Base-by-base conservation (phyloP, 2,888 invertebrate species). In the Leptarthrus brevirostris region DNA sequence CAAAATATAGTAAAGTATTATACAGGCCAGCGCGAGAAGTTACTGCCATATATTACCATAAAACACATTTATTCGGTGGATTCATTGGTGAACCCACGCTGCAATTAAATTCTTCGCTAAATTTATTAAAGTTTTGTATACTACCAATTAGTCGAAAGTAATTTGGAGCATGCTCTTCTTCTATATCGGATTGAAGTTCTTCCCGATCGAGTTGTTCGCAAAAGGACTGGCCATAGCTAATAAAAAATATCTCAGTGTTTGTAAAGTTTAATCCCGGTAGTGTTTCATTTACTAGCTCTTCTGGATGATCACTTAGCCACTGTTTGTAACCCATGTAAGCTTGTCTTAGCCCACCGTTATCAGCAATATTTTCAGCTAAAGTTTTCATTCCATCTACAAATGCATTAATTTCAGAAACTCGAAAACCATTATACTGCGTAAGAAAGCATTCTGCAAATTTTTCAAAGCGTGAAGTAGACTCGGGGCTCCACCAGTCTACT, bases 321-420 rank as follows among this genome's bases (percentile, higher is more conserved):
- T 56, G 56, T 16, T 56, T 54, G 22, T 72, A 72, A 12, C 22
- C 56, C 5, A 44, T 6, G 12, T 18, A 72, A 8, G 36, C 56
- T 16, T 56, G 36, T n/a, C 53, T 18, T 1, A 72, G 10, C 1
- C 56, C 72, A 52, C 72, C 72, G 26, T 24, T 53, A 40, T 71
- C 70, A 10, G 70, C 53, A 22, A 71, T 40, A 12, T 71, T 71
- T 54, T 71, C 72, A 26, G 20, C 47, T 18, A 72, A 36, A 16
- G 72, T 72, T 26, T 16, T 40, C 3, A 26, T 12, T 1, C 72
- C 72, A n/a, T 72, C 14, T 2, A 72, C 26, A n/a, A 16, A 20
- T 26, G 14, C 6, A 18, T 56, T 16, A 10, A 56, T 44, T 56
- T 72, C 72, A 18, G 53, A 16, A 2, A 56, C 22, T 10, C 36